Percentiles rank a stretch among this genome's conserved stretches.
Conservation (phyloP, 2,888 invertebrate genomes). For the Amaurobius ferox region DNA sequence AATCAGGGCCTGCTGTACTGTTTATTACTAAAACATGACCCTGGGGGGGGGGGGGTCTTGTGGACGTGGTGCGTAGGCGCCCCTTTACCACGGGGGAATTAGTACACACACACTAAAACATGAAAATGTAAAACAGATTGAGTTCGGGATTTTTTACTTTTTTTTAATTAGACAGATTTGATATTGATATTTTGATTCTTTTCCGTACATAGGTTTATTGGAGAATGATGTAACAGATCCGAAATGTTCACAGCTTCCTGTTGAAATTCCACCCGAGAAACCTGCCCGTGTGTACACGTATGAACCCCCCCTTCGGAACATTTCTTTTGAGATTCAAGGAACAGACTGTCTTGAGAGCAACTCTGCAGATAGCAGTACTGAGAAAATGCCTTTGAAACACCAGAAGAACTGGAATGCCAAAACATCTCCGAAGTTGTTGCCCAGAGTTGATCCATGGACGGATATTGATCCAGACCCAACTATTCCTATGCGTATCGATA, state of each 20-base stretch:
- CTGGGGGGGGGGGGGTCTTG: too few relatives aligned
- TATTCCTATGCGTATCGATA: constrained; percentile 50
- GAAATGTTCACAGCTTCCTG: background rate
- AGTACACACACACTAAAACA: too few relatives aligned
- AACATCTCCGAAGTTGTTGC: constrained; percentile 28
- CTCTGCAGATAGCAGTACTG: background rate
- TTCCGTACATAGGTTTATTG: constrained; percentile 19
- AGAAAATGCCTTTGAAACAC: background rate
- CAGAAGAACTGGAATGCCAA: background rate
- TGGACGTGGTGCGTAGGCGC: too few relatives aligned
- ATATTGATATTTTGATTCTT: background rate
- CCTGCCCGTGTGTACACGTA: constrained; percentile 34
- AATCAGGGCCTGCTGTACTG: too few relatives aligned
- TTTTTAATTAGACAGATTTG: background rate
- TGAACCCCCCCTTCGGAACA: constrained; percentile 12
- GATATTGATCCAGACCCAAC: constrained; percentile 65
- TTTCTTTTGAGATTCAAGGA: background rate
- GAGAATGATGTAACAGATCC: constrained; percentile 22
- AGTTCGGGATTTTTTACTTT: background rate
- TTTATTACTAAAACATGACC: too few relatives aligned
- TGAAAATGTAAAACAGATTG: too few relatives aligned
- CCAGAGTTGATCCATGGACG: constrained; percentile 60
- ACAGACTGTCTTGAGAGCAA: background rate
- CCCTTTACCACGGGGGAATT: too few relatives aligned
- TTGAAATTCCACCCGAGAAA: constrained; percentile 36